Evolutionary conservation across 37 sponge, comb jelly and placozoan species (phyloP), one percentile per base, ranked within the genome.

Genomic region (Spongilla lacustris): DNA sequence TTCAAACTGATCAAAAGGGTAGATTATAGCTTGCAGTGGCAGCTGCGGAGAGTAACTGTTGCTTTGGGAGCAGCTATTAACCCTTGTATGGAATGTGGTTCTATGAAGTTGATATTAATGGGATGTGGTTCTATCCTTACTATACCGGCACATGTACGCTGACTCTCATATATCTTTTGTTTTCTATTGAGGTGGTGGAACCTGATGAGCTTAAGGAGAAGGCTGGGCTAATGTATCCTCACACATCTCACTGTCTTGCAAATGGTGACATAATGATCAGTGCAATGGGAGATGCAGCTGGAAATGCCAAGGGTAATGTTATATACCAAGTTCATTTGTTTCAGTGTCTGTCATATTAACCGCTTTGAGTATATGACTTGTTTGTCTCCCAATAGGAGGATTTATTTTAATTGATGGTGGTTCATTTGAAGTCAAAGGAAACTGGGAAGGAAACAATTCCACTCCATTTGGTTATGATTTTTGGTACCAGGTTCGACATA

Each of bases 401-500:
- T 92, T 91, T 73, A 67, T 96, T 29, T 77, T 96, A 38, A 38
- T 96, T 73, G 93, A 94, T 80, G 92, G 93, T 12, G 26, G 36
- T 29, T 78, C 87, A 25, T 96, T 92, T 81, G 83, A 89, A 23
- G 93, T 96, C 19, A 84, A 71, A 34, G 97, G 95, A 10, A 93
- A 89, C 48, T 96, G 97, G 97, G 97, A 94, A 81, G 75, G 28
- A n/a, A 89, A 87, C 24, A 24, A 81, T 28, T 23, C 83, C 70
- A 80, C 92, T 1, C 86, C 85, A 23, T 92, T 92, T 92, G 95
- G 95, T 13, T 96, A 96, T 69, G 97, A 96, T 81, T 96, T 94
- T 84, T 96, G 97, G 97, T 96, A 94, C 74, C 97, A 96, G 80
- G 89, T 89, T 78, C 87, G 93, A 14, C 95, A 96, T 81, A 94